Conservation (phyloP, 2,113 vertebrate species). For the Mirza zaza region DNA sequence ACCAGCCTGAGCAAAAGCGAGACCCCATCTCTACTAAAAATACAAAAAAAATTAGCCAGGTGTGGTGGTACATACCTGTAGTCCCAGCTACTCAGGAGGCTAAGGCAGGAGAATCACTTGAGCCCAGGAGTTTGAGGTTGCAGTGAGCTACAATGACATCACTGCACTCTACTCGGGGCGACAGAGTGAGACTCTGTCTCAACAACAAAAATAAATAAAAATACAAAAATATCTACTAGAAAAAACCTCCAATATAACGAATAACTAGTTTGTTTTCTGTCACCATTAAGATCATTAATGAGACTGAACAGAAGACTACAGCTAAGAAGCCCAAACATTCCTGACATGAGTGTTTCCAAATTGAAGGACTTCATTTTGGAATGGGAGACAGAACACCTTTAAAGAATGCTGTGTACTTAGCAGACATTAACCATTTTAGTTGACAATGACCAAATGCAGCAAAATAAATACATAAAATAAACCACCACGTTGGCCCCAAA, state of each 20-base stretch:
- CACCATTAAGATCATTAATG: background rate
- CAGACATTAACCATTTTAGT: background rate
- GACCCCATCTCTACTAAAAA: too few species aligned
- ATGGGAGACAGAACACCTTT: background rate
- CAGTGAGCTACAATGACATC: too few species aligned
- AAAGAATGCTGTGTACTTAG: constrained; percentile 15
- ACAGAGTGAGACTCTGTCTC: too few species aligned
- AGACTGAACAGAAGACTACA: background rate
- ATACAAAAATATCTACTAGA: background rate
- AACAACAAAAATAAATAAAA: background rate
- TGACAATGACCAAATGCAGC: constrained; percentile 6
- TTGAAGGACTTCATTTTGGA: background rate
- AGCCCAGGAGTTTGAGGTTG: too few species aligned
- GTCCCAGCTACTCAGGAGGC: too few species aligned
- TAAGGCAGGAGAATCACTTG: too few species aligned
- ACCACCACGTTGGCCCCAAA: background rate
- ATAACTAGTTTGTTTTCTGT: constrained; percentile 25
- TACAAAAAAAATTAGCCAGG: too few species aligned
- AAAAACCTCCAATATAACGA: background rate
- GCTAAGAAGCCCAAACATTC: background rate
- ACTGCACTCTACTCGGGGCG: too few species aligned
- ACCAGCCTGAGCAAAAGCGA: too few species aligned
- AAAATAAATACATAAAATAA: constrained; percentile 31
- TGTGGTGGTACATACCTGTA: too few species aligned
- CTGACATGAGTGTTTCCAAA: background rate